These are phyloP conservation scores for Pollenia labialis DNA, from an alignment of 2,888 invertebrate genomes.

Conservation along the genomic window DNA sequence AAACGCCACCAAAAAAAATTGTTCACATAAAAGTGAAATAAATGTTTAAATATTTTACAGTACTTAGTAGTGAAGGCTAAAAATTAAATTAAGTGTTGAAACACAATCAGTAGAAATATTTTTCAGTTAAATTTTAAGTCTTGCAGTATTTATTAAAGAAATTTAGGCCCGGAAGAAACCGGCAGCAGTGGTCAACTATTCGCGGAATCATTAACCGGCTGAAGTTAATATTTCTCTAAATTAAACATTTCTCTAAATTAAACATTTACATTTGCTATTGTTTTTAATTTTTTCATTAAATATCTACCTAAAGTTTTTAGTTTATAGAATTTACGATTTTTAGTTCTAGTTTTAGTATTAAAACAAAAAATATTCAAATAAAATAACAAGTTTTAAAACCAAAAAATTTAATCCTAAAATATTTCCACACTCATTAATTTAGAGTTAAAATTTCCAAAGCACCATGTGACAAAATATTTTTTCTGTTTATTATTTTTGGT, in stretches of 20 bases:
- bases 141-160: too few species aligned
- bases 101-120: too few species aligned
- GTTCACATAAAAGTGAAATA: slow-evolving; percentile 20
- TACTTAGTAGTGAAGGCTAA: neutral
- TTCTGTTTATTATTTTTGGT: slow-evolving; percentile 42
- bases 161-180: too few species aligned
- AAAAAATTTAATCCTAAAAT: slow-evolving; percentile 54
- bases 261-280: too few species aligned
- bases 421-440: slow-evolving; percentile 60
- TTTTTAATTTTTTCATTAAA: too few species aligned
- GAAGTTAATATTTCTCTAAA: too few species aligned
- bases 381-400: slow-evolving; percentile 34
- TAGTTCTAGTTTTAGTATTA: neutral
- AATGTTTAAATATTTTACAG: slow-evolving; percentile 46
- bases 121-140: too few species aligned
- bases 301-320: too few species aligned
- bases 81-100: neutral
- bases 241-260: too few species aligned
- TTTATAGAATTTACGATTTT: too few species aligned
- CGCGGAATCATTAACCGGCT: too few species aligned
- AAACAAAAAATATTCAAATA: slow-evolving; percentile 21
- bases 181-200: too few species aligned
- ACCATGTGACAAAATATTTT: slow-evolving; percentile 65
- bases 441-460: slow-evolving; percentile 39
- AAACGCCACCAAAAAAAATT: neutral